phyloP scores from a whole-genome alignment of 2,113 vertebrate genomes.

The Gobio gobio region DNA sequence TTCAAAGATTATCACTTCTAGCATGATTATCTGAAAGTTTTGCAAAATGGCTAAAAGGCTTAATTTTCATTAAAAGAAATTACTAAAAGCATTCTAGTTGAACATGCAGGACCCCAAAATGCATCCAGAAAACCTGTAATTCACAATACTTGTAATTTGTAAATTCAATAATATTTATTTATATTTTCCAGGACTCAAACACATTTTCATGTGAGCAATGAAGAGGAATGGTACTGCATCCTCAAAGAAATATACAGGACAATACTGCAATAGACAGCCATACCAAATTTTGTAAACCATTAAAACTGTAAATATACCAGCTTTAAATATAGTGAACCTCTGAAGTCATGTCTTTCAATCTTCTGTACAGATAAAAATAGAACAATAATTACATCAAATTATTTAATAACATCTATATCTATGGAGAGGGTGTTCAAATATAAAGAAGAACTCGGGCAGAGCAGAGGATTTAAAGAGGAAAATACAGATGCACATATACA shows the following conservation, averaged over 20 bases:
- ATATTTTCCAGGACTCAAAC: slow-evolving; percentile 73
- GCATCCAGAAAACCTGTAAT: background rate
- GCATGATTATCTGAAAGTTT: background rate
- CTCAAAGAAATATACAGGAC: slow-evolving; percentile 70
- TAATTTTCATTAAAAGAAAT: background rate
- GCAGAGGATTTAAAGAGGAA: slow-evolving; percentile 22
- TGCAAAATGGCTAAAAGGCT: background rate
- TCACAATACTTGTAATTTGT: background rate
- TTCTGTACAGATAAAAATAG: slow-evolving; percentile 77
- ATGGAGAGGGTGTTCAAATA: slow-evolving; percentile 66
- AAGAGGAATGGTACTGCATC: slow-evolving; percentile 60
- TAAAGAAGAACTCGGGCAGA: slow-evolving; percentile 61
- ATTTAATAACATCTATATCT: slow-evolving; percentile 61
- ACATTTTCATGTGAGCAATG: slow-evolving; percentile 62
- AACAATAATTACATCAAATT: slow-evolving; percentile 74
- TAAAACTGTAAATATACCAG: slow-evolving; percentile 56
- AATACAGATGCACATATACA: slow-evolving; percentile 41
- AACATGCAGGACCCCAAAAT: background rate
- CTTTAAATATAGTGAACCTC: slow-evolving; percentile 79
- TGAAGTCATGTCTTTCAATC: slow-evolving; percentile 71
- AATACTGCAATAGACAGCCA: slow-evolving; percentile 65
- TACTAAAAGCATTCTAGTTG: background rate
- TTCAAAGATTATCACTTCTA: background rate
- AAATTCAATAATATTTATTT: slow-evolving; percentile 35
- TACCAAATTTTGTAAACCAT: slow-evolving; percentile 58